These are phyloP conservation scores for Melanotaenia pygmaea DNA, from an alignment of 2,797 vertebrate species.

Conservation along the genomic window DNA sequence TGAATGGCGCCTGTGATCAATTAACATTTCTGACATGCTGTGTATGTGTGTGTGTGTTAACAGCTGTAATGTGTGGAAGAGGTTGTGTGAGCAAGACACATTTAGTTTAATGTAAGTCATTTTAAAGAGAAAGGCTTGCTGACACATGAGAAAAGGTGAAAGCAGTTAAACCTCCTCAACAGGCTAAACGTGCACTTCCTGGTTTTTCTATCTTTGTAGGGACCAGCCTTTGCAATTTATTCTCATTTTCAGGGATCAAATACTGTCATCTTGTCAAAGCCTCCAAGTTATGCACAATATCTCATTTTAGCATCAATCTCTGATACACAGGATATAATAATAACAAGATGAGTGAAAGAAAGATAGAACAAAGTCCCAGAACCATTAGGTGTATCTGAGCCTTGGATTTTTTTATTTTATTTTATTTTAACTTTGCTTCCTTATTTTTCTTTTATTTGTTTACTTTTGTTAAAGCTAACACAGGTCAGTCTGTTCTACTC, in stretches of 20 bases:
- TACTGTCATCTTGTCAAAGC: not conserved
- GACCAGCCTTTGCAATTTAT: not conserved
- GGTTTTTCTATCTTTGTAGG: not conserved
- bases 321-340: not conserved
- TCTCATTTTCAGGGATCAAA: not conserved
- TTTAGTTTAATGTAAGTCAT: slow-evolving; percentile 46
- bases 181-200: slow-evolving; percentile 3
- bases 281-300: not conserved
- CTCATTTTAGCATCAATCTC: not conserved
- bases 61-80: slow-evolving; percentile 36
- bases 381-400: too few species aligned
- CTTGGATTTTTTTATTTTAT: not conserved
- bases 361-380: not conserved
- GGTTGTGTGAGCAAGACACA: slow-evolving; percentile 41
- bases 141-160: slow-evolving; percentile 64
- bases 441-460: too few species aligned
- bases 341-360: not conserved
- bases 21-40: slow-evolving; percentile 56
- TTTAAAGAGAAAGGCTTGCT: slow-evolving; percentile 49
- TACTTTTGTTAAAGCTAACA: too few species aligned
- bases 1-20: slow-evolving; percentile 59
- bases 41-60: not conserved
- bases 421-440: too few species aligned
- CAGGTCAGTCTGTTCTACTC: too few species aligned
- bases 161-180: slow-evolving; percentile 45